phyloP scores from a whole-genome alignment of 2,797 vertebrate species.

The Nyctalus aviator region DNA sequence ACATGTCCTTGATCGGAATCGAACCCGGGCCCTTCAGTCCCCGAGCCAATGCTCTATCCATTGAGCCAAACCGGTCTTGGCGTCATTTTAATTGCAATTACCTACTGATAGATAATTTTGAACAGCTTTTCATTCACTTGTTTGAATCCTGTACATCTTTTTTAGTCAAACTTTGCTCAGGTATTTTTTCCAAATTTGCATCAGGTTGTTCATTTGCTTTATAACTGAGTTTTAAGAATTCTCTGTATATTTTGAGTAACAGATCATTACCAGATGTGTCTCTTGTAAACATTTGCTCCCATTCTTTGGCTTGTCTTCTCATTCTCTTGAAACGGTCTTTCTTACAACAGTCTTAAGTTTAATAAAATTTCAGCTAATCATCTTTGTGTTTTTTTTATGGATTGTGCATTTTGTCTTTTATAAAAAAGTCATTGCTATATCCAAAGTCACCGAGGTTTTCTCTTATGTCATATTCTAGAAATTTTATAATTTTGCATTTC shows the following conservation, averaged over 20 bases:
- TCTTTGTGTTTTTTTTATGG: background rate
- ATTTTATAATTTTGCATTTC: background rate
- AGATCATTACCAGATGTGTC: background rate
- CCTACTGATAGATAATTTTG: background rate
- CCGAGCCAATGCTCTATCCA: too few relatives aligned
- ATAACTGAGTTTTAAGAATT: background rate
- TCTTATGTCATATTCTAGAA: background rate
- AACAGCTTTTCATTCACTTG: background rate
- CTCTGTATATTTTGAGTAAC: background rate
- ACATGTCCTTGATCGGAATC: too few relatives aligned
- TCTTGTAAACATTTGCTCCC: background rate
- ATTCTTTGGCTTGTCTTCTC: background rate
- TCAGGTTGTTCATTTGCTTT: background rate
- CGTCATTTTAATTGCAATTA: constrained; percentile 4
- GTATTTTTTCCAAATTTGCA: background rate
- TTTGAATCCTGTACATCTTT: background rate
- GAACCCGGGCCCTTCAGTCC: too few relatives aligned
- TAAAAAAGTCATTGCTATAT: background rate
- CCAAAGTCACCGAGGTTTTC: background rate
- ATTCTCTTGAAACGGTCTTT: background rate
- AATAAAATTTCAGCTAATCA: background rate
- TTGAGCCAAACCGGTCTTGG: too few relatives aligned
- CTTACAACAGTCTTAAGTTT: background rate
- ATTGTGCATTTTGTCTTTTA: background rate
- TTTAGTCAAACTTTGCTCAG: background rate